phyloP scores from a whole-genome alignment of 2,797 vertebrate species.

The Mormyrops boulengeri region DNA sequence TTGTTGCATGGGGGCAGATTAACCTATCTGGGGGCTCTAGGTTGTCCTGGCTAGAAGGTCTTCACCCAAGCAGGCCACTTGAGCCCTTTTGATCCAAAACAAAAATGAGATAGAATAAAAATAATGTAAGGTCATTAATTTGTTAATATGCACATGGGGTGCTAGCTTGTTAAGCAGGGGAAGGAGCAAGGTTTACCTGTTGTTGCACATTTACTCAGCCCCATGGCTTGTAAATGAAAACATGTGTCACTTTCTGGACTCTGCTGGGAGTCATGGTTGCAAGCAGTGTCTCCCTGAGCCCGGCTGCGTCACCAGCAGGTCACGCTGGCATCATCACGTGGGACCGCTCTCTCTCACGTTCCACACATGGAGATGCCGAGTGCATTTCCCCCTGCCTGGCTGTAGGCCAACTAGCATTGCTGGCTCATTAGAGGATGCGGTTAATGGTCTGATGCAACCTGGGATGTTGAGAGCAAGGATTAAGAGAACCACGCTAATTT shows the following conservation, averaged over 20 bases:
- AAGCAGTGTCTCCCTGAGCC: background rate
- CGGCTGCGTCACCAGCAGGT: background rate
- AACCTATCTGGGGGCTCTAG: slow-evolving; percentile 18
- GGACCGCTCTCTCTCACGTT: background rate
- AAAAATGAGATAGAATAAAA: background rate
- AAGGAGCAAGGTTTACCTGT: background rate
- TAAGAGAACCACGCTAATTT: slow-evolving; percentile 15
- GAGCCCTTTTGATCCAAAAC: background rate
- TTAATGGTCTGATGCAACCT: slow-evolving; percentile 16
- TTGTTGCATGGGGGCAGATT: background rate
- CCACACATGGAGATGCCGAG: background rate
- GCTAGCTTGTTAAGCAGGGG: background rate
- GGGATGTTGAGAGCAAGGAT: slow-evolving; percentile 8
- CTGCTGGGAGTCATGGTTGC: background rate
- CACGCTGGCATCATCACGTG: background rate
- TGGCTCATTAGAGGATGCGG: slow-evolving; percentile 13
- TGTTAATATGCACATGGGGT: background rate
- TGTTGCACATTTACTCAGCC: background rate
- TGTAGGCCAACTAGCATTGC: background rate
- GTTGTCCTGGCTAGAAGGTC: background rate
- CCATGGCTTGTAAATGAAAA: slow-evolving; percentile 10
- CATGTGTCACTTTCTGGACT: background rate
- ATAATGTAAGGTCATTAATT: background rate
- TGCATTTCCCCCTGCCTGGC: background rate
- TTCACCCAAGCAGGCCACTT: background rate